phyloP scores from a whole-genome alignment of 2,888 invertebrate genomes.

The Tubiluchus corallicola region DNA sequence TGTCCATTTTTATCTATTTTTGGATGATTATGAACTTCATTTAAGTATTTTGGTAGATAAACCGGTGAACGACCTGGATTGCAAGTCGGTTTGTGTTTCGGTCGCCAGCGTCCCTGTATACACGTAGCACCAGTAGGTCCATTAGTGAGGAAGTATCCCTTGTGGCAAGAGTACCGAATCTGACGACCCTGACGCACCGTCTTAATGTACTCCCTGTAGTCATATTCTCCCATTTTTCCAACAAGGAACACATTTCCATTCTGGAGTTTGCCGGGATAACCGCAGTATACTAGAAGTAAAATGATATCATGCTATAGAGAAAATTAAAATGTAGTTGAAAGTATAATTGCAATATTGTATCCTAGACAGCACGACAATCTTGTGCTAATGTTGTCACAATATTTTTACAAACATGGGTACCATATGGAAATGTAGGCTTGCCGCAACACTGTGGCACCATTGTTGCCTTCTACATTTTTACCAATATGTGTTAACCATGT shows the following conservation, averaged over 20 bases:
- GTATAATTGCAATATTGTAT: neutral
- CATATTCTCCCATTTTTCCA: constrained; percentile 87
- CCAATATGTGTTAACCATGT: no score
- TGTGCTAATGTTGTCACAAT: no score
- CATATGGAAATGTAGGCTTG: no score
- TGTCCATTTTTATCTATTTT: no score
- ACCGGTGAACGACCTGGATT: no score
- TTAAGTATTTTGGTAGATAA: no score
- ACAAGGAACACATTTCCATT: constrained; percentile 78
- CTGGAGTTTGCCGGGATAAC: constrained; percentile 70
- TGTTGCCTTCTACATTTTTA: no score
- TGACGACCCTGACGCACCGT: constrained; percentile 65
- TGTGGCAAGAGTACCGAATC: constrained; percentile 86
- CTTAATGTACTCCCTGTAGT: constrained; percentile 71
- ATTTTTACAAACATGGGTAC: no score
- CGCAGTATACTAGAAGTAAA: constrained; percentile 52
- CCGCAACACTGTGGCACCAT: neutral
- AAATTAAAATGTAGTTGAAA: neutral
- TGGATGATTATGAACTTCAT: no score
- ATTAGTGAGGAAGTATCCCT: constrained; percentile 63
- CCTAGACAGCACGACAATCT: constrained; percentile 2
- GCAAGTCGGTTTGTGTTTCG: constrained; percentile 60
- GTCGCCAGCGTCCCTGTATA: constrained; percentile 82
- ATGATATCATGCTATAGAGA: neutral
- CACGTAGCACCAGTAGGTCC: constrained; percentile 81